Base-by-base conservation (phyloP, 2,797 vertebrate genomes). In the Leucoraja ocellata region DNA sequence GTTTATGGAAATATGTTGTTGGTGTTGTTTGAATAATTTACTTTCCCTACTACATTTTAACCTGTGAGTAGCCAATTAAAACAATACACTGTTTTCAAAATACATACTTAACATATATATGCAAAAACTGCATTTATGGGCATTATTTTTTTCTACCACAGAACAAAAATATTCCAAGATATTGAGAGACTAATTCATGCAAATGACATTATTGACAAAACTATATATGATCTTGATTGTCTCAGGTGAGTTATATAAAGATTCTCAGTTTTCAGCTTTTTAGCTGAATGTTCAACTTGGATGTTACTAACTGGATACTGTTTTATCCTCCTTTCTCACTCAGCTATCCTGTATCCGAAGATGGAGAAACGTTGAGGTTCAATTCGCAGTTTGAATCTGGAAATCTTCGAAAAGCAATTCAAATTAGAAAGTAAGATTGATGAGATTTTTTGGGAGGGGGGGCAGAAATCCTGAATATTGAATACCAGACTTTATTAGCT, bases 321-420 rank as follows among this genome's bases (percentile, higher is more conserved):
- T 93, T 54, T 93, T 93, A 79, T 63, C 21, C 36, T 93, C 25
- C 28, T 58, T 94, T 95, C 93, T 95, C 93, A 95, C 95, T 77
- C 93, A 99, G 98, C 95, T 98, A 94, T 93, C 95, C 96, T n/a
- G 93, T 97, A 93, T 96, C 97, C 94, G 98, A 99, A 93, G 97
- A 97, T 77, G 97, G 97, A 54, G 98, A 98, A 94, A 95, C 98
- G 93, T 96, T 99, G 95, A 99, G 98, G 95, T 99, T 99, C 96
- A 99, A 99, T 95, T 99, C 98, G 65, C 98, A 97, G 96, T 99
- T 99, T 96, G 99, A 99, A 96, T 99, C 98, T 94, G 99, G 99
- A 93, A 99, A 99, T 95, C 96, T 99, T 74, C 97, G 99, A 94
- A 99, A 99, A 96, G 99, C 97, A 93, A 96, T 99, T 95, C 99